A percentile compares a stretch with the other conserved stretches of the same genome.
phyloP scores from a whole-genome alignment of 2,113 vertebrate species.

The Burhinus oedicnemus region DNA sequence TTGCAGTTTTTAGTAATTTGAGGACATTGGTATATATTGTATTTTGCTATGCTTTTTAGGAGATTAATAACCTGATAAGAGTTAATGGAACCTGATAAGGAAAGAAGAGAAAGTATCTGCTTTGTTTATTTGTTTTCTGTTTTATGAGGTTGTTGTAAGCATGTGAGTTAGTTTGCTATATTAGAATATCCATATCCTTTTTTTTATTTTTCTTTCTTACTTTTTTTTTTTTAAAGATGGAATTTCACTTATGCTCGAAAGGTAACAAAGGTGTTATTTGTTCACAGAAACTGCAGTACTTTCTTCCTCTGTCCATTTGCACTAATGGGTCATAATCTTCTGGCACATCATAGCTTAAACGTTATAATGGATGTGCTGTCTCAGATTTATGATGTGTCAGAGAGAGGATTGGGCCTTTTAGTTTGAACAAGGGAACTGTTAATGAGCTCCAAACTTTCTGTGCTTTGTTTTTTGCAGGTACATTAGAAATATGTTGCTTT shows the following conservation, averaged over 20 bases:
- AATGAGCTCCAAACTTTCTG: background rate
- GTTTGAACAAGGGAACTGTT: slow-evolving; percentile 35
- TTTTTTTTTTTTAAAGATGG: background rate
- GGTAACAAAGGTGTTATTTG: slow-evolving; percentile 5
- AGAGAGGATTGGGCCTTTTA: slow-evolving; percentile 21
- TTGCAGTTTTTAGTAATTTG: background rate
- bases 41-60: background rate
- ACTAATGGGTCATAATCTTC: slow-evolving; percentile 24
- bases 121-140: background rate
- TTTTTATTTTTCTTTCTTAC: background rate
- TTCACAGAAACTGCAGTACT: background rate
- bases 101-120: background rate
- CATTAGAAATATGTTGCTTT: background rate
- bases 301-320: background rate
- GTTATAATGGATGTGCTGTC: background rate
- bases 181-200: background rate
- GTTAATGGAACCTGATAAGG: background rate
- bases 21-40: background rate
- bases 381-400: slow-evolving; percentile 2
- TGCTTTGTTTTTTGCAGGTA: background rate
- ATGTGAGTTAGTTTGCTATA: background rate
- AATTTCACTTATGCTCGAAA: background rate
- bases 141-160: background rate
- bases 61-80: background rate
- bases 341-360: background rate